Percentiles rank a stretch among this genome's conserved stretches.
phyloP scores from a whole-genome alignment of 1,140 invertebrate genomes.

The Dendrolimus punctatus region DNA sequence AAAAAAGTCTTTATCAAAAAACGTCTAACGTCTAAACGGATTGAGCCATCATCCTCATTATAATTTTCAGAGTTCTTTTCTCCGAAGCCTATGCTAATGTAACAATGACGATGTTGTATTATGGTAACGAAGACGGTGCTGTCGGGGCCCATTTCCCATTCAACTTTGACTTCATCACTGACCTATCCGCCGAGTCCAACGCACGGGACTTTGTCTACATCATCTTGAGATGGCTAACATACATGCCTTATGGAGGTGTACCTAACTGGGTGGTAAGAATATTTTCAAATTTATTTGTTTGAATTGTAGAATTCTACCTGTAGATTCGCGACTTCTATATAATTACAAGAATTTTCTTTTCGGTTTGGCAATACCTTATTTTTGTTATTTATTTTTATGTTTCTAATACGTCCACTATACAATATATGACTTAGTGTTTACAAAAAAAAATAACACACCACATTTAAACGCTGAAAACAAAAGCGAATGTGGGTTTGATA shows the following conservation, averaged over 20 bases:
- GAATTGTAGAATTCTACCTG: no score
- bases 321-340: no score
- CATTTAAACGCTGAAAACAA: no score
- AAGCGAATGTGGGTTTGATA: no score
- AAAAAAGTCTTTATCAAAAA: constrained; percentile 7
- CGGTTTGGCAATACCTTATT: not conserved
- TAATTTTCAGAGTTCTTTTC: constrained; percentile 73
- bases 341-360: no score
- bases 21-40: not conserved
- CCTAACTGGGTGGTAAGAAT: constrained; percentile 74
- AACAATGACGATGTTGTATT: constrained; percentile 76
- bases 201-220: constrained; percentile 64
- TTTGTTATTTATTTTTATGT: not conserved
- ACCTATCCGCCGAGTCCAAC: constrained; percentile 52
- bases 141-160: constrained; percentile 78
- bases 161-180: constrained; percentile 78
- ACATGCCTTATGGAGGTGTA: constrained; percentile 60
- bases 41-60: not conserved
- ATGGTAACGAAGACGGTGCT: constrained; percentile 45
- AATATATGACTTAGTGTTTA: no score
- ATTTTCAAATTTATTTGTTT: no score
- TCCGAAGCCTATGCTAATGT: constrained; percentile 78
- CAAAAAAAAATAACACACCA: no score
- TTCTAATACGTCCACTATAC: no score
- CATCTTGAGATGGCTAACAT: constrained; percentile 73